phyloP scores from a whole-genome alignment of 2,797 vertebrate genomes.

The Gallinago stenura region DNA sequence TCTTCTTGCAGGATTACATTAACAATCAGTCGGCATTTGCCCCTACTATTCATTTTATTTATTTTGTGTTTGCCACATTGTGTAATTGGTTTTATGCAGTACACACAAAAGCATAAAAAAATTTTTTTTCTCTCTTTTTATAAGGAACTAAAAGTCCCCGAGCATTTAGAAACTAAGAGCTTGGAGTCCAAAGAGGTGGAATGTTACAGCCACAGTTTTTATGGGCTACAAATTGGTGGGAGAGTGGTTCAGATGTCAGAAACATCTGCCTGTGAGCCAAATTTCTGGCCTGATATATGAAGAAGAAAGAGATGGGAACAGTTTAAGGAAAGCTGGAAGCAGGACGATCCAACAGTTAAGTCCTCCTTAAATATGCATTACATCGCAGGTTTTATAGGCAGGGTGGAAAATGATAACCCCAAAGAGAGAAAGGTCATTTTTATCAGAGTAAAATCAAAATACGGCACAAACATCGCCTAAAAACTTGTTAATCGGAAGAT shows the following conservation, averaged over 20 bases:
- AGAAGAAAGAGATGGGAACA: background rate
- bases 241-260: background rate
- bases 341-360: background rate
- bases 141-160: background rate
- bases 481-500: background rate
- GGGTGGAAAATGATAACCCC: background rate
- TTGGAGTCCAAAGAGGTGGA: background rate
- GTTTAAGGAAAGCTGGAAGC: background rate
- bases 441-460: background rate
- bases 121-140: too few species aligned
- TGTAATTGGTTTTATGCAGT: background rate
- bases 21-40: background rate
- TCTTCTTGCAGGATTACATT: background rate
- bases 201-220: accelerated
- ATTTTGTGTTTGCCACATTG: accelerated
- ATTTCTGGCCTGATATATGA: background rate
- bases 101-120: background rate
- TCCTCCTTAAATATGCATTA: background rate
- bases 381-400: background rate
- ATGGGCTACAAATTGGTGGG: background rate
- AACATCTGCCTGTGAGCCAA: background rate
- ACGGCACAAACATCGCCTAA: background rate
- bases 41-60: background rate
- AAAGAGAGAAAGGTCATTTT: background rate
- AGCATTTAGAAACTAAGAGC: background rate